Conservation (phyloP, 2,888 invertebrate genomes). For the Xylophagus ater region DNA sequence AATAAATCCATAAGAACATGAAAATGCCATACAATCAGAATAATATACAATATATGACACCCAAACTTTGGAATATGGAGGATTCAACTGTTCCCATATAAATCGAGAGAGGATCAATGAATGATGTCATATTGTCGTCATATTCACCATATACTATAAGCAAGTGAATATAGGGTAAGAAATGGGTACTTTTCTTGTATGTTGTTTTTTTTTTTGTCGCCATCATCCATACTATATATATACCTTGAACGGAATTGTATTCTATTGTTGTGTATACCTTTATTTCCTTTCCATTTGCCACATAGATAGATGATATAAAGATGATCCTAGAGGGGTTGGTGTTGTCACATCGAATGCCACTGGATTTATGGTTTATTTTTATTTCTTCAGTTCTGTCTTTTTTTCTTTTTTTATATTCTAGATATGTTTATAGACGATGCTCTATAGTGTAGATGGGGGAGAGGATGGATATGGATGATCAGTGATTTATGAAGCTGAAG, state of each 20-base stretch:
- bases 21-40: slow-evolving; percentile 10
- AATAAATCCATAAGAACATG: slow-evolving; percentile 13
- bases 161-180: background rate
- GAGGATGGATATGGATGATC: slow-evolving; percentile 15
- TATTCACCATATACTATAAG: slow-evolving; percentile 3
- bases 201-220: too few relatives aligned
- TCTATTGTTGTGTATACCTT: too few relatives aligned
- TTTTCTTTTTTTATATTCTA: background rate
- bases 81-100: slow-evolving; percentile 7
- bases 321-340: slow-evolving; percentile 10
- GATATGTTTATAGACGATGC: too few relatives aligned
- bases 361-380: slow-evolving; percentile 12
- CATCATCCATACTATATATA: too few relatives aligned
- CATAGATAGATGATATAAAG: too few relatives aligned
- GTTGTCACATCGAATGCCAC: slow-evolving; percentile 9
- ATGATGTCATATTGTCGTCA: slow-evolving; percentile 9
- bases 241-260: too few relatives aligned
- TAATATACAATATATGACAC: background rate
- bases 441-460: too few relatives aligned
- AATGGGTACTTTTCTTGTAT: too few relatives aligned
- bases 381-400: slow-evolving; percentile 1
- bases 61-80: too few relatives aligned
- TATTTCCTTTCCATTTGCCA: too few relatives aligned
- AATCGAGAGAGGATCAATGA: slow-evolving; percentile 13
- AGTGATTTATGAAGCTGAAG: slow-evolving; percentile 17